Percentiles rank a stretch among this genome's conserved stretches.
Conservation (phyloP, 2,888 invertebrate genomes). For the Caenorhabditis drosophilae region DNA sequence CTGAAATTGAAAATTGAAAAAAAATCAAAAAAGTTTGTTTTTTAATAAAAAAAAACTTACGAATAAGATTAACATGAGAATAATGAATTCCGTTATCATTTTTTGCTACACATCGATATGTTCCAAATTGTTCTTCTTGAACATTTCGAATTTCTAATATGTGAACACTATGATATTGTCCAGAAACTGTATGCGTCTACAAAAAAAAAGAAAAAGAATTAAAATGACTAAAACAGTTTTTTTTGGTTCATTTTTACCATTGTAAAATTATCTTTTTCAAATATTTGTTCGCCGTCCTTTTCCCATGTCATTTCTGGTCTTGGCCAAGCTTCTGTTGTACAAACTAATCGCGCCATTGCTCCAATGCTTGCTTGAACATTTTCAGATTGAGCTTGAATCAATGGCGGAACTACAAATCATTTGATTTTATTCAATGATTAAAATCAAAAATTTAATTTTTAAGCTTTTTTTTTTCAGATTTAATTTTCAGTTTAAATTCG, state of each 20-base stretch:
- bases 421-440: no score
- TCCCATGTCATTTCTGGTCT: conserved; percentile 64
- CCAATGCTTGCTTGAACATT: conserved; percentile 39
- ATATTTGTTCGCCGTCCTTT: conserved; percentile 57
- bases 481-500: no score
- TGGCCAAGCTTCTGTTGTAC: conserved; percentile 68
- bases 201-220: no score
- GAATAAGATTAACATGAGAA: conserved; percentile 58
- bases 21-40: conserved; percentile 1
- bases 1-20: conserved; percentile 9
- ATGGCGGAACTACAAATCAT: conserved; percentile 61
- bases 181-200: conserved; percentile 58
- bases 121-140: conserved; percentile 54
- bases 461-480: no score
- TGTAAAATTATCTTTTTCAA: conserved; percentile 55
- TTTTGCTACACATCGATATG: conserved; percentile 62
- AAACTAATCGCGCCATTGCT: conserved; percentile 41
- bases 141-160: conserved; percentile 62
- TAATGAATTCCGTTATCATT: conserved; percentile 66
- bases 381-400: conserved; percentile 58
- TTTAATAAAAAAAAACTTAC: conserved; percentile 32
- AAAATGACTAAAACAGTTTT: no score
- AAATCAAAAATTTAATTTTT: no score
- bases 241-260: no score
- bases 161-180: conserved; percentile 61